Base-by-base conservation (phyloP, 2,113 vertebrate genomes). In the Ictalurus punctatus region DNA sequence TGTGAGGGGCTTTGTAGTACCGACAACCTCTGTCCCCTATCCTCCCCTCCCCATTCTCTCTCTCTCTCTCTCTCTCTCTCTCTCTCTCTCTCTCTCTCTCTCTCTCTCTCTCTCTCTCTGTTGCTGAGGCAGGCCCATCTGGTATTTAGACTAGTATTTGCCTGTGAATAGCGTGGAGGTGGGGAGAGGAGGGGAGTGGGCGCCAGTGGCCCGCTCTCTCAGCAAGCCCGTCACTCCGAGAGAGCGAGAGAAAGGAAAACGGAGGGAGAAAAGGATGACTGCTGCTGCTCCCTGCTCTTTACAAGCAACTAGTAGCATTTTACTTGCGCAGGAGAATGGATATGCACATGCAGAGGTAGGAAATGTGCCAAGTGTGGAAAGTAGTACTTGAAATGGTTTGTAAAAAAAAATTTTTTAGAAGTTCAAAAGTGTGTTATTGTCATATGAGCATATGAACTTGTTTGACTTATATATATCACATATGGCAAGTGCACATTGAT, bases 71-170 rank as follows among this genome's bases (percentile, higher is more conserved):
- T 84, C 83, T 84, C 23, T 76, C 54, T 48, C 44, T 56, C 73
- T 67, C 83, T 67, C 48, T 58, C 83, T 88, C 65, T 74, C 54
- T 21, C 34, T 61, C 86, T 23, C 85, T 67, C 83, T 79, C 78
- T 87, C 89, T 69, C 87, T 74, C 52, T 76, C 73, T 85, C 59
- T 82, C 90, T 85, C 91, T 87, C 90, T 84, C 0, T 85, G 93
- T 94, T 94, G 91, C 93, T 93, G 93, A 92, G 94, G 93, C 90
- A 92, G 81, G 92, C 92, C 94, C 92, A 81, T 93, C 93, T 94
- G 95, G 92, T 92, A 94, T 95, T 93, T 91, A 92, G 93, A 90
- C 91, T 93, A 93, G 89, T 89, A 91, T 94, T 95, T 94, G 92
- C 91, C 91, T 93, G 92, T 95, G 95, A 95, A 94, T 94, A 90